Conservation (phyloP, 2,797 vertebrate genomes). For the Buceros bicornis region DNA sequence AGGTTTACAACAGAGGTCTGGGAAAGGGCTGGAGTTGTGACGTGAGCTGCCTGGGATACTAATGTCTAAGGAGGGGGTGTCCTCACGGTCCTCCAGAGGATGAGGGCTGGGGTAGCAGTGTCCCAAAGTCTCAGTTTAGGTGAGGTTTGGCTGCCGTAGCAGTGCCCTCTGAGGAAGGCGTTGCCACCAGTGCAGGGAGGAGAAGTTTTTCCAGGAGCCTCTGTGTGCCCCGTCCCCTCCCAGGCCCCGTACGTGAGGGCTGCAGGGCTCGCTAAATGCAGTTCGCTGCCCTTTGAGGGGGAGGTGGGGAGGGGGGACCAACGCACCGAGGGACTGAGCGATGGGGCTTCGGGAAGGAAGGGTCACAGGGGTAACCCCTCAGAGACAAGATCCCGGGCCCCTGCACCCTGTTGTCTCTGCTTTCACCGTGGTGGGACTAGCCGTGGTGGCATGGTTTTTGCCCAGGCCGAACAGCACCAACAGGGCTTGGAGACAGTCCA, state of each 20-base stretch:
- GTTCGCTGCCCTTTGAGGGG: neutral
- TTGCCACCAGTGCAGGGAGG: rapidly evolving
- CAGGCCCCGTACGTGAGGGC: no score
- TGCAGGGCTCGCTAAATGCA: neutral
- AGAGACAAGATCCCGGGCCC: neutral
- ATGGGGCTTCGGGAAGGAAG: neutral
- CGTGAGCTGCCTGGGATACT: neutral
- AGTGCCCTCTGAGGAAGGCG: neutral
- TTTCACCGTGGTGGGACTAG: neutral
- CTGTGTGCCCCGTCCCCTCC: rapidly evolving
- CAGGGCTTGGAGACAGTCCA: neutral
- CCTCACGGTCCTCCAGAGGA: neutral
- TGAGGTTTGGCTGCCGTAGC: neutral
- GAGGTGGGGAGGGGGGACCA: neutral
- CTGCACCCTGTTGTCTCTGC: rapidly evolving
- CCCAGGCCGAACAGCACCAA: neutral
- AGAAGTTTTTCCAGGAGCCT: neutral
- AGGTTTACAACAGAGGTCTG: neutral
- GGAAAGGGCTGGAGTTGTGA: neutral
- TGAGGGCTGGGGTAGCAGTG: neutral
- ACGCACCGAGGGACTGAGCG: neutral
- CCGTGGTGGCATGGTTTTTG: neutral
- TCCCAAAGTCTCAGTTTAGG: neutral
- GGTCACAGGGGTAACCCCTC: neutral
- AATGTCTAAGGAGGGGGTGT: neutral